phyloP scores from a whole-genome alignment of 2,888 invertebrate genomes.

The Calliscelio sp. region DNA sequence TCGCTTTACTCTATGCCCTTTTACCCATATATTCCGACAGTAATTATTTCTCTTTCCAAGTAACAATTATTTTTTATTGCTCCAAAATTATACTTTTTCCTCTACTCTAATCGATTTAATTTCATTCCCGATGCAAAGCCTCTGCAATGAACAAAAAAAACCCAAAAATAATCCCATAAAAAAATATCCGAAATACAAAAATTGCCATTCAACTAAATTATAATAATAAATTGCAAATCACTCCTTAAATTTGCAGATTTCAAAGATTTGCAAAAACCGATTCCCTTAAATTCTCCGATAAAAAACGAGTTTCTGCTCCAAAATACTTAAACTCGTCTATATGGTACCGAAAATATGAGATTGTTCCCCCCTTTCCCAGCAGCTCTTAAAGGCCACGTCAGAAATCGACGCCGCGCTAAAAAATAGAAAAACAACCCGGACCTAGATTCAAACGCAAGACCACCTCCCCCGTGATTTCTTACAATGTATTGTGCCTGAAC shows the following conservation, averaged over 20 bases:
- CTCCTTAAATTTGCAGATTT: too few relatives aligned
- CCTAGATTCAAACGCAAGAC: conserved; percentile 49
- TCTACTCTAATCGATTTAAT: too few relatives aligned
- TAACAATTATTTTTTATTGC: neutral
- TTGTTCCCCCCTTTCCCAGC: neutral
- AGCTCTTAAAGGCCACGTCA: conserved; percentile 35
- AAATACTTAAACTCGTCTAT: conserved; percentile 2
- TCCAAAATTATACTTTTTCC: too few relatives aligned
- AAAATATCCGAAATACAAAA: too few relatives aligned
- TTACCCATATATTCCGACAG: neutral
- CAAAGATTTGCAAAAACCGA: neutral
- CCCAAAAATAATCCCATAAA: too few relatives aligned
- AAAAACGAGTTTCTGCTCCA: neutral
- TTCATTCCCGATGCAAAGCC: too few relatives aligned
- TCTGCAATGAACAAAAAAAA: too few relatives aligned
- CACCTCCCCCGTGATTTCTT: conserved; percentile 22
- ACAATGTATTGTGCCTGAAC: conserved; percentile 8
- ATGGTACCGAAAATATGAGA: conserved; percentile 14
- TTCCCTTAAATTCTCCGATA: neutral
- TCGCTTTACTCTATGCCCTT: neutral
- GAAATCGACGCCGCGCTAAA: conserved; percentile 24
- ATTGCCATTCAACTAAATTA: too few relatives aligned
- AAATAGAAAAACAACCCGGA: conserved; percentile 51
- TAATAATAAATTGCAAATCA: too few relatives aligned
- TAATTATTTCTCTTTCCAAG: conserved; percentile 6